Conservation (phyloP, 2,113 vertebrate genomes). For the Phalacrocorax aristotelis region DNA sequence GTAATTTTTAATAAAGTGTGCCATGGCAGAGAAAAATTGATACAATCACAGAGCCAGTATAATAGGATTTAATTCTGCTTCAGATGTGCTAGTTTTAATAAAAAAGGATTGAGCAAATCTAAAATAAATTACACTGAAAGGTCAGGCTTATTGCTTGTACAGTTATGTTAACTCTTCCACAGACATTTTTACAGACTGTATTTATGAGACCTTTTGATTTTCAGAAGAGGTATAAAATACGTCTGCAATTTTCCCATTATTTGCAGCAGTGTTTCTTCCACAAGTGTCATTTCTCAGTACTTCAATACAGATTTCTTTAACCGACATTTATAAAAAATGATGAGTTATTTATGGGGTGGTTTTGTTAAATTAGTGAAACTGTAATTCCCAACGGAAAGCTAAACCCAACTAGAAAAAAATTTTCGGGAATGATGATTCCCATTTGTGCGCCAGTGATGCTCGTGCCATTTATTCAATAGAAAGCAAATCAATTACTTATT, state of each 20-base stretch:
- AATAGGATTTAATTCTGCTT: conserved; percentile 85
- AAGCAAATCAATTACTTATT: conserved; percentile 42
- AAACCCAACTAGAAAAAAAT: conserved; percentile 47
- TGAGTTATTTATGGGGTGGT: conserved; percentile 70
- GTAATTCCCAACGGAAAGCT: conserved; percentile 47
- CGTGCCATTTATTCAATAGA: conserved; percentile 1
- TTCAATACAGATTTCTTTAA: conserved; percentile 72
- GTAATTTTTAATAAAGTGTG: conserved; percentile 79
- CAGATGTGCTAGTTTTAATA: conserved; percentile 85
- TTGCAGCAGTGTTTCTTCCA: conserved; percentile 69
- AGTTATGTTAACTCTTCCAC: conserved; percentile 79
- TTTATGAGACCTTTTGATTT: conserved; percentile 81
- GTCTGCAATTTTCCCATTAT: conserved; percentile 73
- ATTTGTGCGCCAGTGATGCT: neutral
- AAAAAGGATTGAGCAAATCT: conserved; percentile 82
- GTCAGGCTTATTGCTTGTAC: conserved; percentile 83
- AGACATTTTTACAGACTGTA: conserved; percentile 78
- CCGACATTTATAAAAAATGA: conserved; percentile 57
- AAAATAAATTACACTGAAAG: conserved; percentile 85
- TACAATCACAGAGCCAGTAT: conserved; percentile 73
- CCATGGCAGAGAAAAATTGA: conserved; percentile 69
- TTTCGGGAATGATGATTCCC: conserved; percentile 31
- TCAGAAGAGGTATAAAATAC: conserved; percentile 74
- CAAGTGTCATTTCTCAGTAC: conserved; percentile 61
- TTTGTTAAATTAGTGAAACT: conserved; percentile 63